Conservation (phyloP, 2,113 vertebrate genomes). For the Cyprinodon tularosa region DNA sequence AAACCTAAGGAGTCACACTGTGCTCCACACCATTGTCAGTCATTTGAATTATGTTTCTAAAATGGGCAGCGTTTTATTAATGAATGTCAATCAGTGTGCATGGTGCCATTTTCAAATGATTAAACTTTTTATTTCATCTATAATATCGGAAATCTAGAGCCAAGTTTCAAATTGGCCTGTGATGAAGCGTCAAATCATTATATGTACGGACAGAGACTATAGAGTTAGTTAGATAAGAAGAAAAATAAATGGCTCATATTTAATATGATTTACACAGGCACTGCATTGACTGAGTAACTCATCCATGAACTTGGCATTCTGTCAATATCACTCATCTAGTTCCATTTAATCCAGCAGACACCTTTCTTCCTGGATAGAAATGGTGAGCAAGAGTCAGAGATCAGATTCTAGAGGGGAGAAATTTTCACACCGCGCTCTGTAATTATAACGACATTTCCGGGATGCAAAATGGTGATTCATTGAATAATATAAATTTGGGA, state of each 20-base stretch:
- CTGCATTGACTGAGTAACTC: constrained; percentile 1
- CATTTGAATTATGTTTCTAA: background rate
- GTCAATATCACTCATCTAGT: background rate
- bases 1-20: background rate
- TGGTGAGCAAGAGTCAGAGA: background rate
- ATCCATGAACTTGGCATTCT: background rate
- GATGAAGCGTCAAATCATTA: background rate
- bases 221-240: constrained; percentile 5
- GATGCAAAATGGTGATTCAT: background rate
- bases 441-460: background rate
- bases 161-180: constrained; percentile 5
- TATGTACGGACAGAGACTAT: background rate
- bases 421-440: background rate
- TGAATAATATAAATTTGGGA: background rate
- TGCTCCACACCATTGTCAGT: background rate
- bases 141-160: background rate
- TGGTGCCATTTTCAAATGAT: background rate
- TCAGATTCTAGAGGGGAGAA: background rate
- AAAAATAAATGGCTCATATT: background rate
- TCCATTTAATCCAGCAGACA: constrained; percentile 3
- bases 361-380: constrained; percentile 8
- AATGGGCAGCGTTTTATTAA: background rate
- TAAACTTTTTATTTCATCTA: background rate
- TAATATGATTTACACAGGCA: constrained; percentile 15
- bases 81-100: background rate